Conservation (phyloP, 2,888 invertebrate species). For the Caradrina kadenii region DNA sequence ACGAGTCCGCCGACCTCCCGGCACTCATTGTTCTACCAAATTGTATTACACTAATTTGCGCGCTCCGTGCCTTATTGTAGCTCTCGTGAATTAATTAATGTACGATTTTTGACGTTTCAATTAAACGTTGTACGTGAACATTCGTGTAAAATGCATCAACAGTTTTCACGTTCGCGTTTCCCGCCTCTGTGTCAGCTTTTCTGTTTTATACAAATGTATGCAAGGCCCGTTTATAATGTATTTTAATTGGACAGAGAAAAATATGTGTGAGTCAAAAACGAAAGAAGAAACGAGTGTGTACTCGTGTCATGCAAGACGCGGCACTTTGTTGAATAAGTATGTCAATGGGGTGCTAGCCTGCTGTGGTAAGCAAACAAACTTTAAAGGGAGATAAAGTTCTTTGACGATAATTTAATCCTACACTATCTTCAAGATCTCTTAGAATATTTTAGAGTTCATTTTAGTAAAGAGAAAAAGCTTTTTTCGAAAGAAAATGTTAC, state of each 20-base stretch:
- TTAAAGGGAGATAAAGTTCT: slow-evolving; percentile 24
- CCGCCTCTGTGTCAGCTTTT: slow-evolving; percentile 40
- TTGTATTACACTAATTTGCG: slow-evolving; percentile 58
- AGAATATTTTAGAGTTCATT: slow-evolving; percentile 11
- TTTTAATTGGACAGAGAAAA: slow-evolving; percentile 30
- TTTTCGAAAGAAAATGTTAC: neutral
- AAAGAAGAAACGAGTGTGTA: slow-evolving; percentile 48
- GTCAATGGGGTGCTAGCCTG: slow-evolving; percentile 40
- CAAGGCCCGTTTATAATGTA: slow-evolving; percentile 21
- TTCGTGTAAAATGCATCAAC: slow-evolving; percentile 51
- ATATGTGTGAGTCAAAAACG: slow-evolving; percentile 26
- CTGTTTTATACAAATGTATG: slow-evolving; percentile 30
- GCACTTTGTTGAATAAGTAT: slow-evolving; percentile 45
- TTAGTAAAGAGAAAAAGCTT: neutral
- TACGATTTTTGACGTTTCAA: slow-evolving; percentile 62
- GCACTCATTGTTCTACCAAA: slow-evolving; percentile 53
- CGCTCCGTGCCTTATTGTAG: slow-evolving; percentile 42
- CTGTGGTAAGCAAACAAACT: slow-evolving; percentile 46
- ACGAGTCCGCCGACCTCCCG: slow-evolving; percentile 49
- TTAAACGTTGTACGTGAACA: slow-evolving; percentile 48
- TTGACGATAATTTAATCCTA: slow-evolving; percentile 39
- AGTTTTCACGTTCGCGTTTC: slow-evolving; percentile 33
- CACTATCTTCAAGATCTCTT: slow-evolving; percentile 8
- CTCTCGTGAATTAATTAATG: slow-evolving; percentile 58
- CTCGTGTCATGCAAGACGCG: slow-evolving; percentile 33